Conservation (phyloP, 1,140 invertebrate genomes). For the Drosophila mayri region DNA sequence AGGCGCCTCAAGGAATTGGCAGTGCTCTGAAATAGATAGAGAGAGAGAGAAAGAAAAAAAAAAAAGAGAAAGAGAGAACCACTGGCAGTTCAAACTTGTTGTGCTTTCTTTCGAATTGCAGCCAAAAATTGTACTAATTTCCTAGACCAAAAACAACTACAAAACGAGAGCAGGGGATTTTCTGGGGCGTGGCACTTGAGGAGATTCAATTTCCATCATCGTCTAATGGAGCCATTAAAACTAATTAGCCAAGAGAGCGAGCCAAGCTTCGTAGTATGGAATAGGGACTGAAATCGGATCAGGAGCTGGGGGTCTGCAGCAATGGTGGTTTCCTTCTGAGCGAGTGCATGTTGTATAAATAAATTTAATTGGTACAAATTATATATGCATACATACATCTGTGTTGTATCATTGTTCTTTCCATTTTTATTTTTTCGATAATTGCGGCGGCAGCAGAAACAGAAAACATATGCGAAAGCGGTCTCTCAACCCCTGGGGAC, state of each 20-base stretch:
- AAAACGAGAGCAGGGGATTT: conserved; percentile 18
- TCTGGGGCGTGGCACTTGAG: conserved; percentile 41
- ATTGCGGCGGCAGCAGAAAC: conserved; percentile 63
- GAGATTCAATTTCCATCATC: conserved; percentile 47
- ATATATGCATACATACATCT: conserved; percentile 56
- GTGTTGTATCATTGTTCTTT: conserved; percentile 39
- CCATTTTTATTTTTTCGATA: conserved; percentile 45
- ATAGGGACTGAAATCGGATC: conserved; percentile 40
- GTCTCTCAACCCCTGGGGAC: conserved; percentile 40
- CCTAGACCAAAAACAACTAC: conserved; percentile 58
- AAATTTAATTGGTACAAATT: conserved; percentile 79
- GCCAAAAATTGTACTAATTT: conserved; percentile 61
- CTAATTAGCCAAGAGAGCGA: conserved; percentile 48
- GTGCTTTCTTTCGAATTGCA: conserved; percentile 55
- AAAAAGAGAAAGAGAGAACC: conserved; percentile 65
- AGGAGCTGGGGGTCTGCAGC: conserved; percentile 9
- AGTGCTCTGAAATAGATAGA: conserved; percentile 80
- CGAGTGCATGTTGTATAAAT: conserved; percentile 61
- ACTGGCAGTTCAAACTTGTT: conserved; percentile 72
- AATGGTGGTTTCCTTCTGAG: conserved; percentile 27
- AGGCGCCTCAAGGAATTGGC: conserved; percentile 77
- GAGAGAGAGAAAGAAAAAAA: conserved; percentile 59
- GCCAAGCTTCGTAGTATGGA: conserved; percentile 35
- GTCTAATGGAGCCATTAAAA: conserved; percentile 56
- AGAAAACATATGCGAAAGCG: conserved; percentile 46